These are phyloP conservation scores for Morpho deidamia DNA, from an alignment of 2,888 invertebrate genomes.

Conservation along the genomic window DNA sequence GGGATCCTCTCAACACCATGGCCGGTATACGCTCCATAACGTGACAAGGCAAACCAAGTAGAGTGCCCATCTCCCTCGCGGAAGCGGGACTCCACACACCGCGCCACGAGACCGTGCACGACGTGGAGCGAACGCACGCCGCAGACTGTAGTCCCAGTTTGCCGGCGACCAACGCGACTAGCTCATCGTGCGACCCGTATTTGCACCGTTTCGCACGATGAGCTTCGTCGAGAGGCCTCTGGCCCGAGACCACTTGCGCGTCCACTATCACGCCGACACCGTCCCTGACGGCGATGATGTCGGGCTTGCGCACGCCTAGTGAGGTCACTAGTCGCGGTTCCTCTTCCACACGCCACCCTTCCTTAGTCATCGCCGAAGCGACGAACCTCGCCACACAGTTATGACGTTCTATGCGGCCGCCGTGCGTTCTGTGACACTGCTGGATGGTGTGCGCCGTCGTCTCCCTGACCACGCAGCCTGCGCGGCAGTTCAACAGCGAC, in stretches of 20 bases:
- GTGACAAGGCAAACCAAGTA: slow-evolving; percentile 7
- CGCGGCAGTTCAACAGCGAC: slow-evolving; percentile 35
- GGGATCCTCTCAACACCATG: slow-evolving; percentile 17
- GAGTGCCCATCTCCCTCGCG: slow-evolving; percentile 6
- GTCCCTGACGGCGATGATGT: slow-evolving; percentile 31
- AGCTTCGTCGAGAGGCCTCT: slow-evolving; percentile 25
- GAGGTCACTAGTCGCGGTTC: slow-evolving; percentile 31
- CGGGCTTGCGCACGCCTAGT: slow-evolving; percentile 35
- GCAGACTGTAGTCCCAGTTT: slow-evolving; percentile 24
- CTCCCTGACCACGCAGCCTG: slow-evolving; percentile 35
- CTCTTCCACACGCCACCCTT: slow-evolving; percentile 31
- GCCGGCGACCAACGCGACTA: slow-evolving; percentile 24
- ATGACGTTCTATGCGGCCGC: slow-evolving; percentile 38
- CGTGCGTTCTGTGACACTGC: slow-evolving; percentile 33
- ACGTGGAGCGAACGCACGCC: slow-evolving; percentile 16
- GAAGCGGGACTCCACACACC: slow-evolving; percentile 27
- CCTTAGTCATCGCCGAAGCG: slow-evolving; percentile 23
- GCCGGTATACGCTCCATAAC: not conserved
- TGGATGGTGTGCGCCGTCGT: slow-evolving; percentile 40
- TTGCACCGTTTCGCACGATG: slow-evolving; percentile 30
- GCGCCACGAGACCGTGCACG: slow-evolving; percentile 29
- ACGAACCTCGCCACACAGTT: slow-evolving; percentile 30
- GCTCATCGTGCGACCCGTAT: slow-evolving; percentile 27
- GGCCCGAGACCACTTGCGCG: slow-evolving; percentile 39
- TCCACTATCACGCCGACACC: slow-evolving; percentile 34